phyloP scores from a whole-genome alignment of 1,140 invertebrate species.

The Bicyclus anynana region DNA sequence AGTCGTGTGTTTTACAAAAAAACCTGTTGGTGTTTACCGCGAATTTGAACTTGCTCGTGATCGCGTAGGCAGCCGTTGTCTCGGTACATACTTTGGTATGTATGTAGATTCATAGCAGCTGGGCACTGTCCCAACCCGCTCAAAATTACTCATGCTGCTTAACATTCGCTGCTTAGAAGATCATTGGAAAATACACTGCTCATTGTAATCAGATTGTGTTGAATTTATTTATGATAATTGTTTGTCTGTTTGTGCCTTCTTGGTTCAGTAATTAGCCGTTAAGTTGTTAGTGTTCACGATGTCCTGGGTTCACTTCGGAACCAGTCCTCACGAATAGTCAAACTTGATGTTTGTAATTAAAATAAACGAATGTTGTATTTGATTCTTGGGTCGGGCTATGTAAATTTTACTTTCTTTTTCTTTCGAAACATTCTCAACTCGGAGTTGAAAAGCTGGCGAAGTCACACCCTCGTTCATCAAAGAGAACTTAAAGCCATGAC shows the following conservation, averaged over 20 bases:
- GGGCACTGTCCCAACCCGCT: constrained; percentile 21
- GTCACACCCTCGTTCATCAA: too few species aligned
- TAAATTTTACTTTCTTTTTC: too few species aligned
- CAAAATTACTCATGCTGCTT: constrained; percentile 42
- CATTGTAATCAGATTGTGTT: constrained; percentile 10
- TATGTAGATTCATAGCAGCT: constrained; percentile 32
- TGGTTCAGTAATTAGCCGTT: too few species aligned
- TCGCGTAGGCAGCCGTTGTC: constrained; percentile 40
- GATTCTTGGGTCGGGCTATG: too few species aligned
- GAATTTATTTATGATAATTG: constrained; percentile 5
- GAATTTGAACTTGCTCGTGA: constrained; percentile 53
- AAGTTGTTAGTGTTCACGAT: too few species aligned
- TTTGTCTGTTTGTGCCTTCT: constrained; percentile 3
- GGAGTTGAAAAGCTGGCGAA: too few species aligned
- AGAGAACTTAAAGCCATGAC: too few species aligned
- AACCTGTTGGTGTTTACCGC: constrained; percentile 61
- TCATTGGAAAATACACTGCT: constrained; percentile 36
- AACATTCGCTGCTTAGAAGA: constrained; percentile 24
- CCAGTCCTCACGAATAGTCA: too few species aligned
- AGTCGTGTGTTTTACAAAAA: constrained; percentile 56
- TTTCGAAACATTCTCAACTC: too few species aligned
- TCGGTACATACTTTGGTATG: constrained; percentile 17
- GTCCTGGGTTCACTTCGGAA: too few species aligned
- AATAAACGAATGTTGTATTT: too few species aligned
- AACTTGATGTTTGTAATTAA: too few species aligned